Percentiles rank a stretch among this genome's conserved stretches.
These are phyloP conservation scores for Eristalis arbustorum DNA, from an alignment of 2,888 invertebrate genomes.

Conservation along the genomic window DNA sequence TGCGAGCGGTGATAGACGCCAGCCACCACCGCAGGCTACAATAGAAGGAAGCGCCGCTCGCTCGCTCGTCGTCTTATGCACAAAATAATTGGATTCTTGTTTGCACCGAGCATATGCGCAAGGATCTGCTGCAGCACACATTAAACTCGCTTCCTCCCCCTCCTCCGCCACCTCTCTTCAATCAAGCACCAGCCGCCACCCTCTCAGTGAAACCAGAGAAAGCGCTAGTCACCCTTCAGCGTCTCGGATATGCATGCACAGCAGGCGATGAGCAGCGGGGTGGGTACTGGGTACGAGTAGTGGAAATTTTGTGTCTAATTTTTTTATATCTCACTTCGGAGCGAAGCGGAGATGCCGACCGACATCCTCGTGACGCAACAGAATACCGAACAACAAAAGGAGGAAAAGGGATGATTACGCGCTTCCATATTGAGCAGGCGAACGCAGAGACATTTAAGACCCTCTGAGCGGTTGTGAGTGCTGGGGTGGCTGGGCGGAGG, in stretches of 20 bases:
- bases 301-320: conserved; percentile 35
- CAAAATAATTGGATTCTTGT: conserved; percentile 44
- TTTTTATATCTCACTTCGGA: conserved; percentile 24
- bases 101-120: conserved; percentile 3
- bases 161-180: background rate
- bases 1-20: background rate
- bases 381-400: conserved; percentile 7
- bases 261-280: no score
- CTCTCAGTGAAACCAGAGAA: background rate
- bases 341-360: background rate
- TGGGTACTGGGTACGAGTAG: background rate
- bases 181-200: background rate
- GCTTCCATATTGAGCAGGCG: conserved; percentile 26
- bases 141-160: background rate
- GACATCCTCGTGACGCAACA: conserved; percentile 1
- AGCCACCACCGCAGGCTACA: conserved; percentile 8
- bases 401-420: conserved; percentile 20
- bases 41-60: background rate
- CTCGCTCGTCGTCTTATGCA: conserved; percentile 3
- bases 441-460: conserved; percentile 28
- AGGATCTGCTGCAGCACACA: background rate
- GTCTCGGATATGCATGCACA: background rate
- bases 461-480: background rate
- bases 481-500: background rate
- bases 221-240: background rate